Evolutionary conservation across 2,888 invertebrate species (phyloP).

Genomic region (Crocallis elinguaria): DNA sequence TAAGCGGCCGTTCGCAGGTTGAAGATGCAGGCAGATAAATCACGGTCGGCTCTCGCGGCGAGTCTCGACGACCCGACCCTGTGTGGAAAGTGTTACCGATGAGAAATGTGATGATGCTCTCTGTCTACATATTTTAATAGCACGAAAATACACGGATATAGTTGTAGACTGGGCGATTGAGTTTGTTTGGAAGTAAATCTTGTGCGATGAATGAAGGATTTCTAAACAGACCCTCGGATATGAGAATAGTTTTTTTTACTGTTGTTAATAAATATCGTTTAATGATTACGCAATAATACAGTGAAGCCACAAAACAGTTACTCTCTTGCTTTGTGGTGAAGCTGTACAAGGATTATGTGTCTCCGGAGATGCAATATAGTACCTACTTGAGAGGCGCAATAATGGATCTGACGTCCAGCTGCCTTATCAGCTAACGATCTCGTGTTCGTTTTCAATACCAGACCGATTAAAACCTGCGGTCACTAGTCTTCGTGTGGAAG

Average conservation of each 20-base stretch:
- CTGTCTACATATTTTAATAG: conserved; percentile 58
- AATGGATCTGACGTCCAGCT: too few species aligned
- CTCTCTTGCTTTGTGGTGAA: too few species aligned
- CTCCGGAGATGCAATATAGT: too few species aligned
- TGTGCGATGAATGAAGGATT: background rate
- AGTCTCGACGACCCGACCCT: conserved; percentile 50
- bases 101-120: conserved; percentile 64
- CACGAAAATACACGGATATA: conserved; percentile 48
- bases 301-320: background rate
- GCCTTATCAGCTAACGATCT: too few species aligned
- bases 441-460: too few species aligned
- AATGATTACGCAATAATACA: background rate
- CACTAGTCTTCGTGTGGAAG: too few species aligned
- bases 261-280: background rate
- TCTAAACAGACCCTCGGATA: background rate
- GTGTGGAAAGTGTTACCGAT: conserved; percentile 67
- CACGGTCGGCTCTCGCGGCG: conserved; percentile 60
- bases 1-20: conserved; percentile 82
- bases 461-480: too few species aligned
- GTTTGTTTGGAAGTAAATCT: conserved; percentile 17
- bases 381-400: too few species aligned
- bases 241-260: background rate
- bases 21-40: conserved; percentile 81
- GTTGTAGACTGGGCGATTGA: conserved; percentile 26
- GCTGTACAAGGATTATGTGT: too few species aligned